Conservation (phyloP, 2,888 invertebrate genomes). For the Hanleya hanleyi region DNA sequence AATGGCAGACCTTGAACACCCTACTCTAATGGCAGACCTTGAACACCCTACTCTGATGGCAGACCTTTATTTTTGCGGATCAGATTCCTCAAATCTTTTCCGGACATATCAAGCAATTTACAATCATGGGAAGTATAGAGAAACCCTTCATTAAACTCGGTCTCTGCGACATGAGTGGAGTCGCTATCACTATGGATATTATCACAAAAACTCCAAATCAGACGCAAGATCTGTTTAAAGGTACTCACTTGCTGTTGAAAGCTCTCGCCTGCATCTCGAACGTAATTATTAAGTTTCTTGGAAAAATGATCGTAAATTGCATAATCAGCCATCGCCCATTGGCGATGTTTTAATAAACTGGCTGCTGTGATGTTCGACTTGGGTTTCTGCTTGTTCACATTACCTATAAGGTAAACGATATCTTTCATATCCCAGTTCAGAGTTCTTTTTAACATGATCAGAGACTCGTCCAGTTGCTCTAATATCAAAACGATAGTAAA, state of each 20-base stretch:
- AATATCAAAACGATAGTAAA: slow-evolving; percentile 35
- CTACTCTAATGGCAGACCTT: too few species aligned
- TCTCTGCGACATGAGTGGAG: too few species aligned
- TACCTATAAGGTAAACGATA: slow-evolving; percentile 37
- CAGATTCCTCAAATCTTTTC: too few species aligned
- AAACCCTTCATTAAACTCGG: too few species aligned
- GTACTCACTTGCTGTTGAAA: neutral
- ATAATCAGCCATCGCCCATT: neutral
- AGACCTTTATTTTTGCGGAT: too few species aligned
- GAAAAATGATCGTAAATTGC: neutral
- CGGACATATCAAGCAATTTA: too few species aligned
- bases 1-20: too few species aligned
- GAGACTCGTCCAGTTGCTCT: slow-evolving; percentile 37
- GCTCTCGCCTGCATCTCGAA: neutral
- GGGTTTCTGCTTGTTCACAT: slow-evolving; percentile 23
- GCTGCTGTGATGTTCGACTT: too few species aligned
- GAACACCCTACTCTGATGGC: too few species aligned
- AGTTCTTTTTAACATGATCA: slow-evolving; percentile 33
- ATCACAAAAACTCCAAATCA: neutral
- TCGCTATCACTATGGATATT: too few species aligned
- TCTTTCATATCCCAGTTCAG: slow-evolving; percentile 34
- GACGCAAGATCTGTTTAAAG: neutral
- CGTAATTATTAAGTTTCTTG: neutral
- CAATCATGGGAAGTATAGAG: too few species aligned
- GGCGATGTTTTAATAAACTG: neutral